These are phyloP conservation scores for Drosophila mojavensis DNA, from an alignment of 1,140 invertebrate species.

Conservation along the genomic window DNA sequence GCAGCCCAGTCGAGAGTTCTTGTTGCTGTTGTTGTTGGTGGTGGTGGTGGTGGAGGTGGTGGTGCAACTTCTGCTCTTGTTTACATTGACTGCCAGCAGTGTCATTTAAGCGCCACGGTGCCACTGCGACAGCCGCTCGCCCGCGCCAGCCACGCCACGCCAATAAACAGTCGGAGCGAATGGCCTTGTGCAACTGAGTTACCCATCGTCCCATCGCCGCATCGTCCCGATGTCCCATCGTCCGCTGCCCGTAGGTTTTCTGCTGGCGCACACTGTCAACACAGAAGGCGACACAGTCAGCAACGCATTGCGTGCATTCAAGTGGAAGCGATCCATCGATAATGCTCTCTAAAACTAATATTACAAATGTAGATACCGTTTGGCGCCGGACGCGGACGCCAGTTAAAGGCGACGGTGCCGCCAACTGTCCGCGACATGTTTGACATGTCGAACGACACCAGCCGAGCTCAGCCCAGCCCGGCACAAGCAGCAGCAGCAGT, in stretches of 20 bases:
- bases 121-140: conserved; percentile 31
- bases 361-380: conserved; percentile 79
- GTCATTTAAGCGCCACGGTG: conserved; percentile 75
- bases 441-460: conserved; percentile 77
- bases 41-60: conserved; percentile 14
- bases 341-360: conserved; percentile 83
- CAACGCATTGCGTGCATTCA: conserved; percentile 62
- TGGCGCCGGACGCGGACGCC: conserved; percentile 74
- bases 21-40: conserved; percentile 16
- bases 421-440: conserved; percentile 83
- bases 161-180: conserved; percentile 21
- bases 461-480: not conserved
- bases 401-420: conserved; percentile 76
- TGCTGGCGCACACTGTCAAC: not conserved
- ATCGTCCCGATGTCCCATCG: conserved; percentile 12
- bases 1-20: conserved; percentile 16
- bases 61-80: conserved; percentile 55
- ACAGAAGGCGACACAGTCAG: conserved; percentile 35
- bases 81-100: conserved; percentile 78
- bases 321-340: conserved; percentile 81
- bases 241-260: conserved; percentile 31
- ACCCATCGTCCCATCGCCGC: not conserved
- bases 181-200: conserved; percentile 43
- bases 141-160: not conserved
- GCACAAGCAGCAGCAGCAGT: not conserved